These are phyloP conservation scores for Drosophila navojoa DNA, from an alignment of 1,140 invertebrate species.

Conservation along the genomic window DNA sequence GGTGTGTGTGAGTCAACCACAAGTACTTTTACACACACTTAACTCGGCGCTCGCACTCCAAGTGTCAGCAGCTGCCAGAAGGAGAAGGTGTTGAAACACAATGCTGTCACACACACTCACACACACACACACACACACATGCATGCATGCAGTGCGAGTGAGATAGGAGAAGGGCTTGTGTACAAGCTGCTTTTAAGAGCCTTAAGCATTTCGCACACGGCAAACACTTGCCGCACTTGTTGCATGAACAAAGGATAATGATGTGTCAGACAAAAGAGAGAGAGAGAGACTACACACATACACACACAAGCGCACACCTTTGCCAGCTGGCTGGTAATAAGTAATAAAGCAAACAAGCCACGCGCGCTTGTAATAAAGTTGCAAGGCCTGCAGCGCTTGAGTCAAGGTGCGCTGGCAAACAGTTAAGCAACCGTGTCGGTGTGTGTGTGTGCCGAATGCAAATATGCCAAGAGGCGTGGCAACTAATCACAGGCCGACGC, in stretches of 20 bases:
- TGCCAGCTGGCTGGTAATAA: conserved; percentile 37
- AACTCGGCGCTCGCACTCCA: conserved; percentile 53
- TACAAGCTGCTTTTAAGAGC: conserved; percentile 70
- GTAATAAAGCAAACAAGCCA: conserved; percentile 69
- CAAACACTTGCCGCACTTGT: conserved; percentile 79
- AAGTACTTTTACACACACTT: conserved; percentile 80
- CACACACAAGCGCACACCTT: background rate
- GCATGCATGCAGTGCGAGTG: background rate
- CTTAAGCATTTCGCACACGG: conserved; percentile 56
- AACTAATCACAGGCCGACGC: conserved; percentile 51
- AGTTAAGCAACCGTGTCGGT: conserved; percentile 12
- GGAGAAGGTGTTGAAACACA: conserved; percentile 57
- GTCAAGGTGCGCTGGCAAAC: conserved; percentile 26
- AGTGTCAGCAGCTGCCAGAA: conserved; percentile 16
- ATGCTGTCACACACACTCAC: conserved; percentile 43
- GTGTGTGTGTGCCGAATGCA: conserved; percentile 36
- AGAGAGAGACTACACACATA: background rate
- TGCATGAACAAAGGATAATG: conserved; percentile 76
- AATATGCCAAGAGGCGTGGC: conserved; percentile 49
- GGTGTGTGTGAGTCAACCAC: conserved; percentile 1
- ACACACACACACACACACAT: background rate
- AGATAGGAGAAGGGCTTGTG: conserved; percentile 49
- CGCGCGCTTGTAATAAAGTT: conserved; percentile 60
- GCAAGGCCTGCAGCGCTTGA: conserved; percentile 32
- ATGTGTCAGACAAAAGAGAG: conserved; percentile 50